Base-by-base conservation (phyloP, 2,888 invertebrate species). In the Calameuta filiformis region DNA sequence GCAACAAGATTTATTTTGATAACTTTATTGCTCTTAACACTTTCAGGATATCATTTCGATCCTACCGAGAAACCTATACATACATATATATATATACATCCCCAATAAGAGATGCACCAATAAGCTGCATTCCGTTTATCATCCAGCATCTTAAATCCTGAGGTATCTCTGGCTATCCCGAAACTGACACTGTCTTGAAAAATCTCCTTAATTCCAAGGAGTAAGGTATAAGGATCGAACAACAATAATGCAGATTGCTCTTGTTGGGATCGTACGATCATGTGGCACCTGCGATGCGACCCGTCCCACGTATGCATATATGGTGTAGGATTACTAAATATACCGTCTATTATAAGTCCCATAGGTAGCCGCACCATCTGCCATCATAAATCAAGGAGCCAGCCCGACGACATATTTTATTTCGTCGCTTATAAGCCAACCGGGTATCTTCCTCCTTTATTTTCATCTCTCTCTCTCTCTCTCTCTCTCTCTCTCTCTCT, bases 271-370 rank as follows among this genome's bases (percentile, higher is more conserved):
- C 6, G 40, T 56, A 56, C 40, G 40, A 56, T 71, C 71, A 11
- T 30, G 71, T 71, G 71, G 71, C 71, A 71, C 71, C 71, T 71
- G 71, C 71, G 71, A 30, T 71, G 31, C 71, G 33, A 12, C 31
- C 31, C 31, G 71, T 71, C 71, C 71, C 71, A 71, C 71, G 40
- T 56, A 71, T 71, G 71, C 30, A 71, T 71, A 33, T 71, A 33
- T 15, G 75, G 75, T 77, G 77, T 75, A 75, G 77, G 75, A 77
- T 77, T 77, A 77, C 75, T 77, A 77, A 77, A 77, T 77, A 77
- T 77, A 75, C 77, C 75, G 75, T 77, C 77, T 77, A 77, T 77
- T 77, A 77, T 77, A 77, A 75, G 75, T 73, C 31, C 75, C 75
- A 69, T 37, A 71, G 71, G 71, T 71, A 71, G 71, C 71, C 71